Conservation (phyloP, 2,888 invertebrate species). For the Netelia melanura region DNA sequence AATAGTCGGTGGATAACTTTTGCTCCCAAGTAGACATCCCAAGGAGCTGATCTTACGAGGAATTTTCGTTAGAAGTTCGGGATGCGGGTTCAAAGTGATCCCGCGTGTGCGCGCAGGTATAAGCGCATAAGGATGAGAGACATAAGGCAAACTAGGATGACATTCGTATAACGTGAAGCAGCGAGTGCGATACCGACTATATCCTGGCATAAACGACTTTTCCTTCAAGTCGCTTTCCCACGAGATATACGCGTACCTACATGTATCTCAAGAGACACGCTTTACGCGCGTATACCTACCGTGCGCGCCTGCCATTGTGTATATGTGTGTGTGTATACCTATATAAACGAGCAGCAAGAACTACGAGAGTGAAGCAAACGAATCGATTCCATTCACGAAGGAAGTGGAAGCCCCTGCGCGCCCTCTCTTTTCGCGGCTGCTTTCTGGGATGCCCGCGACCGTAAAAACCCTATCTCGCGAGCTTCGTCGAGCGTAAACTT, state of each 20-base stretch:
- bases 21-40: conserved; percentile 9
- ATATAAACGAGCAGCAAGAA: background rate
- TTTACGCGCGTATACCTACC: too few relatives aligned
- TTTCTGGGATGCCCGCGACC: conserved; percentile 56
- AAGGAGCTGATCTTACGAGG: background rate
- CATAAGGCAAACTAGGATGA: conserved; percentile 35
- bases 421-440: conserved; percentile 45
- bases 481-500: conserved; percentile 75
- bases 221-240: conserved; percentile 47
- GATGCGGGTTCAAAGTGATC: background rate
- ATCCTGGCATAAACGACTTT: conserved; percentile 54
- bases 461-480: conserved; percentile 75
- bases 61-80: conserved; percentile 35
- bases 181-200: conserved; percentile 30
- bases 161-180: conserved; percentile 43
- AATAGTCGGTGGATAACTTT: conserved; percentile 45
- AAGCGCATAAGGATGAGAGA: conserved; percentile 4
- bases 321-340: background rate
- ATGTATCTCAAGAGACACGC: background rate
- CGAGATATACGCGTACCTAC: conserved; percentile 1
- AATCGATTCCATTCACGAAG: conserved; percentile 65
- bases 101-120: background rate
- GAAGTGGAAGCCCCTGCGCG: conserved; percentile 35
- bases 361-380: conserved; percentile 47
- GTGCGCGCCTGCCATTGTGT: too few relatives aligned